Percentiles rank a stretch among this genome's conserved stretches.
These are phyloP conservation scores for Vanessa atalanta DNA, from an alignment of 1,140 invertebrate species.

Conservation along the genomic window DNA sequence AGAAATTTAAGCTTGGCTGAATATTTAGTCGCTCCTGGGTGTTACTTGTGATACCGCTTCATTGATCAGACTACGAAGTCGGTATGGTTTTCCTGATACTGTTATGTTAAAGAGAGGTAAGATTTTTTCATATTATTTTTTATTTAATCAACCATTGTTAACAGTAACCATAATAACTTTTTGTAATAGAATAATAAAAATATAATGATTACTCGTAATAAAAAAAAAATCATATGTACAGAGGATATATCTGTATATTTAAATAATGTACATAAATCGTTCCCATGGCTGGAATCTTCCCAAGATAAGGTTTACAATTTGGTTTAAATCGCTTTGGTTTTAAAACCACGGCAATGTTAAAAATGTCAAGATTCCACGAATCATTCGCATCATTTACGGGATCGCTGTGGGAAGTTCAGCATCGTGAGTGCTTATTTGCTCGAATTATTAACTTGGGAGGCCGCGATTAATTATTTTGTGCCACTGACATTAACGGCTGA, in stretches of 20 bases:
- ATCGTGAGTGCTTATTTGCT: constrained; percentile 57
- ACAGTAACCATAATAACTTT: too few relatives aligned
- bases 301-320: constrained; percentile 10
- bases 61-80: too few relatives aligned
- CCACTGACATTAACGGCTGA: constrained; percentile 51
- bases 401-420: constrained; percentile 53
- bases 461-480: constrained; percentile 61
- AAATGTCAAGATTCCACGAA: constrained; percentile 43
- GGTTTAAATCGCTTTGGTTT: constrained; percentile 14
- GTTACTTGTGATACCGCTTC: too few relatives aligned
- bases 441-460: constrained; percentile 65
- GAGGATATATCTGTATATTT: background rate
- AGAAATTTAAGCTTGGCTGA: too few relatives aligned
- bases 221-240: too few relatives aligned
- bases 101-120: too few relatives aligned
- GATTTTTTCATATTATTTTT: too few relatives aligned
- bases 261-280: constrained; percentile 7
- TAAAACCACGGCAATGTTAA: constrained; percentile 35
- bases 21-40: too few relatives aligned
- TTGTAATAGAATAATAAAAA: too few relatives aligned
- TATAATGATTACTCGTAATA: too few relatives aligned
- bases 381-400: constrained; percentile 41
- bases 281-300: constrained; percentile 19
- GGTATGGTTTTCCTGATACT: too few relatives aligned
- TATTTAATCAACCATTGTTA: too few relatives aligned